These are phyloP conservation scores for Chionis minor DNA, from an alignment of 2,113 vertebrate species.

Conservation along the genomic window DNA sequence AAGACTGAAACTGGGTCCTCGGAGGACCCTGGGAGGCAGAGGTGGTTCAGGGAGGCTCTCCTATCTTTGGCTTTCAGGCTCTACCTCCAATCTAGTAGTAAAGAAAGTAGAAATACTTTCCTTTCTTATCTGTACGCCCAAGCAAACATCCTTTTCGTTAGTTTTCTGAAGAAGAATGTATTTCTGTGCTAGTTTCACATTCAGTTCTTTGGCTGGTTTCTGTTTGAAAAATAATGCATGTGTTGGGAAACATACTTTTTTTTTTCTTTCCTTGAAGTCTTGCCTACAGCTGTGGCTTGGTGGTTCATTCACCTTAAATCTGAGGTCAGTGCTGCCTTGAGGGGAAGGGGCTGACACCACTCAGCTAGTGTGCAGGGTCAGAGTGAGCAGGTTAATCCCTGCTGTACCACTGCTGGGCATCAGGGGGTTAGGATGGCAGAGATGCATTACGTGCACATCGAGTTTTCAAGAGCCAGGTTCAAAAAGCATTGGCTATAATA, in stretches of 20 bases:
- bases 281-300: not conserved
- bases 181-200: not conserved
- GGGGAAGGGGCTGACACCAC: not conserved
- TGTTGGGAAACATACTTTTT: not conserved
- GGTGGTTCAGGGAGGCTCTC: not conserved
- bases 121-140: not conserved
- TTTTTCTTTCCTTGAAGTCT: not conserved
- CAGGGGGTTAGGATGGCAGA: not conserved
- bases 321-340: not conserved
- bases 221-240: not conserved
- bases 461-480: not conserved
- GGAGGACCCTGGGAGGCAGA: not conserved
- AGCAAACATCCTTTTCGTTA: not conserved
- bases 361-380: not conserved
- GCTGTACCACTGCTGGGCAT: not conserved
- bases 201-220: not conserved
- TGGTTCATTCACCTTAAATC: not conserved
- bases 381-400: not conserved
- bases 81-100: not conserved
- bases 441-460: not conserved
- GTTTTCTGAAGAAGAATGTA: not conserved
- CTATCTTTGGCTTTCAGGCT: not conserved
- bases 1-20: not conserved
- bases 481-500: not conserved
- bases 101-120: not conserved